These are phyloP conservation scores for Paragorgia papillata DNA, from an alignment of 92 coral and sea anemone species.

Conservation along the genomic window DNA sequence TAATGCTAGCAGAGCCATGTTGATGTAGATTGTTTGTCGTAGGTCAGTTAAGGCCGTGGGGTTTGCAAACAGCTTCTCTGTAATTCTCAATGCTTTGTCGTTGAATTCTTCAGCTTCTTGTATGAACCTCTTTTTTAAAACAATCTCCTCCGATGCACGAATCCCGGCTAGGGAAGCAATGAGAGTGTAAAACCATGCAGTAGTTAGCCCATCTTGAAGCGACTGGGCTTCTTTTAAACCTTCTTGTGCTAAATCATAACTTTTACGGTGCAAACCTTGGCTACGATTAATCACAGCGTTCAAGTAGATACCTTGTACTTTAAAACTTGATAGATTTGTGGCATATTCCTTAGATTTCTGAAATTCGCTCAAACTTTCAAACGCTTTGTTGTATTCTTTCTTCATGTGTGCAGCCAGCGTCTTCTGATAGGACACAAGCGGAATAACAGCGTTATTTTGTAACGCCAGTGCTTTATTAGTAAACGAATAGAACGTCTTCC, in stretches of 20 bases:
- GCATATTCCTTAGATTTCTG: neutral
- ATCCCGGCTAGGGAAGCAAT: neutral
- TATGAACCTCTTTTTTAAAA: neutral
- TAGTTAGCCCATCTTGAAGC: neutral
- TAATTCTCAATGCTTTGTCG: neutral
- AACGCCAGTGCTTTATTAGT: neutral
- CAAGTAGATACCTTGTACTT: neutral
- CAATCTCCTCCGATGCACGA: neutral
- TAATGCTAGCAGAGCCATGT: neutral
- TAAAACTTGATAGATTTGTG: neutral
- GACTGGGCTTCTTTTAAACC: neutral
- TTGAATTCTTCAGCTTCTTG: neutral
- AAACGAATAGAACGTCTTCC: neutral
- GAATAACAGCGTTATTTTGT: neutral
- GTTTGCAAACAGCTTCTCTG: neutral
- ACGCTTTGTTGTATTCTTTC: neutral
- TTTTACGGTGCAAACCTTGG: neutral
- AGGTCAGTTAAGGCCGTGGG: neutral
- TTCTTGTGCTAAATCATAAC: neutral
- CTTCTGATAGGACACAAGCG: neutral
- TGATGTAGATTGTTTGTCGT: neutral
- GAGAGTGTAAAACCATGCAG: neutral
- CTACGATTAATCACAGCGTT: neutral
- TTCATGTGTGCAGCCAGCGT: neutral
- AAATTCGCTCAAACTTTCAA: neutral